Percentiles rank a stretch among this genome's conserved stretches.
Conservation (phyloP, 2,888 invertebrate genomes). For the Thelaira solivaga region DNA sequence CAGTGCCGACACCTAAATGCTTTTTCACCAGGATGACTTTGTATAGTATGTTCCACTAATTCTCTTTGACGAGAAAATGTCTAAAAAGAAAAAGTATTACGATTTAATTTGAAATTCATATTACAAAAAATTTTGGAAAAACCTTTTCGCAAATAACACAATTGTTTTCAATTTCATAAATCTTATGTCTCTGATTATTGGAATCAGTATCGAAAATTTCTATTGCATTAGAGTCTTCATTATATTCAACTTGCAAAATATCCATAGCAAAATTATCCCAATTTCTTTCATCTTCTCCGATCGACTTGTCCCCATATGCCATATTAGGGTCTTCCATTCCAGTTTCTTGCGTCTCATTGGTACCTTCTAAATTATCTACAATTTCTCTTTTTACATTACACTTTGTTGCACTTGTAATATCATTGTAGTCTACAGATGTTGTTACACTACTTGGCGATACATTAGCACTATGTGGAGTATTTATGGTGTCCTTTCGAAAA, state of each 20-base stretch:
- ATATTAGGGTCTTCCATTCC: background rate
- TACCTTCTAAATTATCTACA: background rate
- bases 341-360: background rate
- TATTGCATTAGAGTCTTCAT: background rate
- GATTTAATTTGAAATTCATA: background rate
- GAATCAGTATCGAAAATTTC: background rate
- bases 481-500: background rate
- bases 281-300: background rate
- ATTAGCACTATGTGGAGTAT: background rate
- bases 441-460: background rate
- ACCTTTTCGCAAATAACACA: constrained; percentile 43
- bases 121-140: background rate
- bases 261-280: constrained; percentile 2
- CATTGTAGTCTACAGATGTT: background rate
- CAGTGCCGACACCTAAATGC: constrained; percentile 16
- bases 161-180: constrained; percentile 8
- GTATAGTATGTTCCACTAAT: constrained; percentile 4
- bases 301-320: background rate
- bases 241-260: background rate
- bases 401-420: background rate
- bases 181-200: background rate
- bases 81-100: background rate
- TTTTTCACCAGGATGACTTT: constrained; percentile 9
- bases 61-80: constrained; percentile 22
- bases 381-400: background rate